Evolutionary conservation across 2,113 vertebrate species (phyloP).

Genomic region (Ceratotherium simum): DNA sequence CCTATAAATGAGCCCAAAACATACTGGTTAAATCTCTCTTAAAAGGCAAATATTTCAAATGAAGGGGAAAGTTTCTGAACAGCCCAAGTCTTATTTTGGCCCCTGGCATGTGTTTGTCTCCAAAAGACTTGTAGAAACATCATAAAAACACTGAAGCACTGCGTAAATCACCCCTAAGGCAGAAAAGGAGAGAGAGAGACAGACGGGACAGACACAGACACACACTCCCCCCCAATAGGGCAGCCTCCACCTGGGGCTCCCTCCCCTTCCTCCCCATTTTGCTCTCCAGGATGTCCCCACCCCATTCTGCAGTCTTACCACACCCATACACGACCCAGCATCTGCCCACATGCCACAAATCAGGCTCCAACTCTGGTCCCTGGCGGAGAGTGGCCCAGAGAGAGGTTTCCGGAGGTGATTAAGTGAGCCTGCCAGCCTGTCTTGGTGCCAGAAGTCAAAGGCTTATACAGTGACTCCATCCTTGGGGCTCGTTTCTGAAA

Average conservation of each 20-base stretch:
- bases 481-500: slow-evolving; percentile 28
- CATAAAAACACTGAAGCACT: not conserved
- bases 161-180: not conserved
- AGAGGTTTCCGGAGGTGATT: not conserved
- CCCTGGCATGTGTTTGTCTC: not conserved
- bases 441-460: slow-evolving; percentile 12
- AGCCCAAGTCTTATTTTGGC: slow-evolving; percentile 37
- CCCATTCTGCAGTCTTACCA: not conserved
- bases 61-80: slow-evolving; percentile 17
- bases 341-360: not conserved
- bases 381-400: not conserved
- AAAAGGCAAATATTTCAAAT: slow-evolving; percentile 59
- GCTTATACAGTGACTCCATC: not conserved
- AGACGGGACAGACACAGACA: not conserved
- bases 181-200: not conserved
- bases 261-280: not conserved
- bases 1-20: slow-evolving; percentile 49
- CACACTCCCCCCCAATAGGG: not conserved
- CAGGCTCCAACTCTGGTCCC: not conserved
- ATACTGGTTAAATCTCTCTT: slow-evolving; percentile 46
- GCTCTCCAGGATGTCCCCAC: not conserved
- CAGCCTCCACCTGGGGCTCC: not conserved
- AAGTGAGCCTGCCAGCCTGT: not conserved
- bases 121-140: slow-evolving; percentile 49
- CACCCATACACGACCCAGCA: not conserved